These are phyloP conservation scores for Eira barbara DNA, from an alignment of 2,113 vertebrate species.

Conservation along the genomic window DNA sequence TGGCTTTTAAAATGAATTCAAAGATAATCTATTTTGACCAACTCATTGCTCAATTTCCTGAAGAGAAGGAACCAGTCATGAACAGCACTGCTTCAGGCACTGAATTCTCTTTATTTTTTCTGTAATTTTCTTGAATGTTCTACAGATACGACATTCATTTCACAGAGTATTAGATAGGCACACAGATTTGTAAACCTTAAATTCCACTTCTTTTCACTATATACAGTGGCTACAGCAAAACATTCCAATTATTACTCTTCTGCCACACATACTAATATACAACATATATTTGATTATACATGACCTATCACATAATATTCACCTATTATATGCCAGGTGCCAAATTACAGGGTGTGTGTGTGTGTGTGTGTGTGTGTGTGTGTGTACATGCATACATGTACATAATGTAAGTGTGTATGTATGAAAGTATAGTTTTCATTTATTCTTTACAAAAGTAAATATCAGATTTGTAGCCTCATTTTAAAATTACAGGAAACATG, in stretches of 20 bases:
- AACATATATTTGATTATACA: not conserved
- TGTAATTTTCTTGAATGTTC: not conserved
- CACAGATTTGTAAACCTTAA: not conserved
- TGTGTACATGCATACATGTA: not conserved
- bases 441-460: not conserved
- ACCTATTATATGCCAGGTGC: not conserved
- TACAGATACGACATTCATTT: not conserved
- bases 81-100: not conserved
- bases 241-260: not conserved
- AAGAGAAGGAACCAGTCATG: not conserved
- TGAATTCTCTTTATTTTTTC: not conserved
- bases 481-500: not conserved
- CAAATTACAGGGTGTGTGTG: not conserved
- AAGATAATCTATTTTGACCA: not conserved
- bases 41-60: not conserved
- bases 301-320: not conserved
- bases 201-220: not conserved
- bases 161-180: not conserved
- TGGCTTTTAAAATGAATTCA: not conserved
- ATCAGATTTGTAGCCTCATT: not conserved
- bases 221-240: not conserved
- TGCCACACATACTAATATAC: not conserved
- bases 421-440: too few relatives aligned
- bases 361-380: too few relatives aligned
- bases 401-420: not conserved